A percentile compares a stretch with the other conserved stretches of the same genome.
Evolutionary conservation across 2,797 vertebrate species (phyloP).

Genomic region (Trachops cirrhosus): DNA sequence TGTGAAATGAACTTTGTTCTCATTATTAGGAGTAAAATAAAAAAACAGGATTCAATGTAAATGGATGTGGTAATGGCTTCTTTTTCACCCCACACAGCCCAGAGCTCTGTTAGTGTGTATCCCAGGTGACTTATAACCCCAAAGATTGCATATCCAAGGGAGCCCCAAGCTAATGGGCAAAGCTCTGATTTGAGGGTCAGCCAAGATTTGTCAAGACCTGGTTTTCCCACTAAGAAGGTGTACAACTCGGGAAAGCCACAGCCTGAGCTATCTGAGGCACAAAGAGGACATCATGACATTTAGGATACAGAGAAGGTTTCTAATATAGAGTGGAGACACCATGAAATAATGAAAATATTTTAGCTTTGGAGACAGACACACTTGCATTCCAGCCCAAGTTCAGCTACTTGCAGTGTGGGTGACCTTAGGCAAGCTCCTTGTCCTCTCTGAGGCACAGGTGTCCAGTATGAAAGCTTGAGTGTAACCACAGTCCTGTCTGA

Average conservation of each 20-base stretch:
- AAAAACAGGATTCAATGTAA: conserved; percentile 55
- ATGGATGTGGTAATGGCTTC: neutral
- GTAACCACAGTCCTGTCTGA: neutral
- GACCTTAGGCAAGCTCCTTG: neutral
- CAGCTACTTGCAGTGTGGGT: neutral
- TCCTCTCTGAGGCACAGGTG: neutral
- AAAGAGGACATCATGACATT: neutral
- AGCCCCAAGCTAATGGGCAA: neutral
- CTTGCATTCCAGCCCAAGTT: neutral
- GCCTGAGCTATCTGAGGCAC: neutral
- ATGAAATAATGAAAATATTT: neutral
- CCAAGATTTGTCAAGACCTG: neutral
- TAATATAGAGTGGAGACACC: neutral
- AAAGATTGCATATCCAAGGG: neutral
- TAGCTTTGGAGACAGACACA: neutral
- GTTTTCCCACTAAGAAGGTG: neutral
- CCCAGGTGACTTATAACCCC: neutral
- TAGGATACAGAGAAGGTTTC: neutral
- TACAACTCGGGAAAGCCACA: neutral
- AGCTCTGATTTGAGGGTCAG: neutral
- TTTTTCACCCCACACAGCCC: neutral
- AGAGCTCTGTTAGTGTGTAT: neutral
- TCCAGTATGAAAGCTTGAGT: neutral
- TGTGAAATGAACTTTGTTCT: conserved; percentile 66
- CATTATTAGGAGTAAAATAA: conserved; percentile 25